Conservation (phyloP, 53 echinoderm and acorn worm species). For the Crossaster papposus region DNA sequence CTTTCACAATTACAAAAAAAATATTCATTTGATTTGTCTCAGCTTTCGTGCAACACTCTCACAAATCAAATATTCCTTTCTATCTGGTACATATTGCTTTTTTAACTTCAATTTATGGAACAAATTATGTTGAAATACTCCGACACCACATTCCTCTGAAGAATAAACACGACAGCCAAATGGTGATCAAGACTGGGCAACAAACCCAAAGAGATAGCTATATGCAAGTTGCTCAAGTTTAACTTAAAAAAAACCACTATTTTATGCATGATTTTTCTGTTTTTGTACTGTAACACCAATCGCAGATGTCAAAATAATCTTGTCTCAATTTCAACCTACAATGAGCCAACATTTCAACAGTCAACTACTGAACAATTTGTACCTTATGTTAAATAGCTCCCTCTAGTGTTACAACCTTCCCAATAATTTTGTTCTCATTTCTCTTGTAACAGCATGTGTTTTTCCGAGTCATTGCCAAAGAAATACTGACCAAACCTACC, state of each 20-base stretch:
- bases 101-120: not conserved
- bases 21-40: not conserved
- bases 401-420: constrained; percentile 10
- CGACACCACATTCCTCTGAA: not conserved
- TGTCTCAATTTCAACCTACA: not conserved
- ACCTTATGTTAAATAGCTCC: constrained; percentile 18
- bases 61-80: not conserved
- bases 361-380: not conserved
- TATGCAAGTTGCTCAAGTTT: too few species aligned
- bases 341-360: not conserved
- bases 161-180: not conserved
- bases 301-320: not conserved
- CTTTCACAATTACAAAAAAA: constrained; percentile 10
- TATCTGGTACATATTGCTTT: constrained; percentile 52
- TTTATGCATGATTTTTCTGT: not conserved
- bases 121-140: not conserved
- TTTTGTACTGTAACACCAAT: not conserved
- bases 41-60: not conserved
- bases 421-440: constrained; percentile 18
- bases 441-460: constrained; percentile 34
- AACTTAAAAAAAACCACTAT: not conserved
- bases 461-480: constrained; percentile 13
- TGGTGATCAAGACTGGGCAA: not conserved
- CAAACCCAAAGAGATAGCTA: too few species aligned
- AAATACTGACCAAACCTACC: constrained; percentile 39